phyloP scores from a whole-genome alignment of 2,113 vertebrate species.

The Petromus typicus region DNA sequence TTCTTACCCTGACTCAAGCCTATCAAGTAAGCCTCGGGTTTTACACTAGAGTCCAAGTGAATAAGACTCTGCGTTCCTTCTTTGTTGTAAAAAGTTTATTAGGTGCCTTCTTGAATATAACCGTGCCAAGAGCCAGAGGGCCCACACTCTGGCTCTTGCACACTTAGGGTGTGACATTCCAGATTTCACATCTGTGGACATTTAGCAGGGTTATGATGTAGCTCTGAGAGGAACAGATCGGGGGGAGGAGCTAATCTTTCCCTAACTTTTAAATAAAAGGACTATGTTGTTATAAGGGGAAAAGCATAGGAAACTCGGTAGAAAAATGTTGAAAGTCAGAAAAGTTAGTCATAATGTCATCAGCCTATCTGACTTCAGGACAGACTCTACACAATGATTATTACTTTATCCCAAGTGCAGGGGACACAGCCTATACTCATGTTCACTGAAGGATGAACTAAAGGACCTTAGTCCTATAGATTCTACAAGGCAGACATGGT shows the following conservation, averaged over 20 bases:
- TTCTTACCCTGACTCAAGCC: neutral
- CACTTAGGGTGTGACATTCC: neutral
- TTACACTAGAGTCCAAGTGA: neutral
- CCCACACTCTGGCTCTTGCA: neutral
- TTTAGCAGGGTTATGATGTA: conserved; percentile 43
- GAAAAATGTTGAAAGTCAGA: neutral
- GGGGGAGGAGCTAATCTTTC: neutral
- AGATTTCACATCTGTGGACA: conserved; percentile 68
- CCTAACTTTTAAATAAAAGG: conserved; percentile 57
- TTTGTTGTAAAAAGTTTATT: conserved; percentile 26
- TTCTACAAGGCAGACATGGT: neutral
- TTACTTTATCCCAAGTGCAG: neutral
- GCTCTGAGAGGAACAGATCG: conserved; percentile 50
- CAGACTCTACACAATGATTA: neutral
- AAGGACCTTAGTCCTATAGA: neutral
- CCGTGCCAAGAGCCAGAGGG: conserved; percentile 42
- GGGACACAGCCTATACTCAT: neutral
- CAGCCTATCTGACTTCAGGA: neutral
- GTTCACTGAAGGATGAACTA: neutral
- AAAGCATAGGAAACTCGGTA: conserved; percentile 35
- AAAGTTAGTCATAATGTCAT: conserved; percentile 31
- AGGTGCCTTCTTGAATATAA: neutral
- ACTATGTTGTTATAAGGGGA: conserved; percentile 12
- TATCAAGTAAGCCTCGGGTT: conserved; percentile 17
- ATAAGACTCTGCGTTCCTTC: neutral